Evolutionary conservation across 2,113 vertebrate species (phyloP).

Genomic region (Noturus placidus): DNA sequence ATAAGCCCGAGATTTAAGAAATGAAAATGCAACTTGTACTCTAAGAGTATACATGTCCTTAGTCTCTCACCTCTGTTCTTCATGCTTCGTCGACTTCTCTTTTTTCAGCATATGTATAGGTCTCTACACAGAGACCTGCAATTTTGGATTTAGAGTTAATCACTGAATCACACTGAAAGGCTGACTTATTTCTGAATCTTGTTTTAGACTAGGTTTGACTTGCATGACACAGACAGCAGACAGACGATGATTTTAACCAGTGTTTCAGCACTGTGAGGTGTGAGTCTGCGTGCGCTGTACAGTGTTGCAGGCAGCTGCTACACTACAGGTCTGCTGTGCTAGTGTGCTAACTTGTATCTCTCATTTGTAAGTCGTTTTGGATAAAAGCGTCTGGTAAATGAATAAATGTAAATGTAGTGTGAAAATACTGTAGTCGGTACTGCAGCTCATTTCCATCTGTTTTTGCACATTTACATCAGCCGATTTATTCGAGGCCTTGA

Average conservation of each 20-base stretch:
- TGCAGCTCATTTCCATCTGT: neutral
- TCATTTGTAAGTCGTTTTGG: no score
- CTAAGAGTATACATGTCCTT: neutral
- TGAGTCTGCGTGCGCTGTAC: neutral
- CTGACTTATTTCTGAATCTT: neutral
- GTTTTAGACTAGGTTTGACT: neutral
- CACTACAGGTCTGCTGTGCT: neutral
- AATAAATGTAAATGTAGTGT: no score
- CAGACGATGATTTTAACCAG: neutral
- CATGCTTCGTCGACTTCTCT: neutral
- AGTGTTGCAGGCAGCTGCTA: neutral
- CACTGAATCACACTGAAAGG: neutral
- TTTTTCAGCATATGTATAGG: neutral
- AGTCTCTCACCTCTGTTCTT: neutral
- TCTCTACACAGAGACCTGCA: neutral
- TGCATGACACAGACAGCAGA: neutral
- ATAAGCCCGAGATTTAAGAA: neutral
- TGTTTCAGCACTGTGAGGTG: neutral
- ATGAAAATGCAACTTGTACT: neutral
- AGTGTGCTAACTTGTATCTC: no score
- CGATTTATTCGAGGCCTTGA: neutral
- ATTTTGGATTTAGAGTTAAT: neutral
- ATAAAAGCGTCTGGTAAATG: no score
- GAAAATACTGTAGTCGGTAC: neutral
- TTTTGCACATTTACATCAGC: neutral